phyloP scores from a whole-genome alignment of 2,888 invertebrate genomes.

The Amphipoea oculea region DNA sequence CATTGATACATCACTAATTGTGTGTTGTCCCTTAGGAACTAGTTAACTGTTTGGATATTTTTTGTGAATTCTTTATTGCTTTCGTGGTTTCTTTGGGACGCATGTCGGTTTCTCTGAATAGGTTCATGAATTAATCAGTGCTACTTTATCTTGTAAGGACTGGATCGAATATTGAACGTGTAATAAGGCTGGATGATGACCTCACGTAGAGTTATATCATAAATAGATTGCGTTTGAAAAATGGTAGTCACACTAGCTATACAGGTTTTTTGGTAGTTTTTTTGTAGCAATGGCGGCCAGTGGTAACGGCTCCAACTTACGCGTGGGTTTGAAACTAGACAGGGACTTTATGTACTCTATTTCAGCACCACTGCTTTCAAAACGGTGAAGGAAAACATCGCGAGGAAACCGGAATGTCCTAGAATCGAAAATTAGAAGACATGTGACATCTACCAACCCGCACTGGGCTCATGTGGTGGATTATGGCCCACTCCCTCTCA shows the following conservation, averaged over 20 bases:
- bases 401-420: background rate
- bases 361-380: background rate
- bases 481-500: background rate
- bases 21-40: conserved; percentile 53
- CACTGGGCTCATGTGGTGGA: background rate
- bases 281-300: background rate
- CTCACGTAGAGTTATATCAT: background rate
- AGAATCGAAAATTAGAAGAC: background rate
- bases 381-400: background rate
- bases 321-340: background rate
- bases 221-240: background rate
- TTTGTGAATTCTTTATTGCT: conserved; percentile 57
- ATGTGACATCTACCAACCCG: background rate
- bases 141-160: conserved; percentile 8
- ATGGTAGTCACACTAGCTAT: too few species aligned
- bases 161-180: conserved; percentile 6
- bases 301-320: background rate
- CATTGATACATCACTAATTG: conserved; percentile 30
- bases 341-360: background rate
- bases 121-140: conserved; percentile 58
- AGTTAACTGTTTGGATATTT: conserved; percentile 61
- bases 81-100: conserved; percentile 50
- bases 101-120: conserved; percentile 35
- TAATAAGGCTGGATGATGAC: conserved; percentile 13
- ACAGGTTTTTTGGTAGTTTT: background rate